Percentiles rank a stretch among this genome's conserved stretches.
phyloP scores from a whole-genome alignment of 2,113 vertebrate species.

The Dissostichus mawsoni region DNA sequence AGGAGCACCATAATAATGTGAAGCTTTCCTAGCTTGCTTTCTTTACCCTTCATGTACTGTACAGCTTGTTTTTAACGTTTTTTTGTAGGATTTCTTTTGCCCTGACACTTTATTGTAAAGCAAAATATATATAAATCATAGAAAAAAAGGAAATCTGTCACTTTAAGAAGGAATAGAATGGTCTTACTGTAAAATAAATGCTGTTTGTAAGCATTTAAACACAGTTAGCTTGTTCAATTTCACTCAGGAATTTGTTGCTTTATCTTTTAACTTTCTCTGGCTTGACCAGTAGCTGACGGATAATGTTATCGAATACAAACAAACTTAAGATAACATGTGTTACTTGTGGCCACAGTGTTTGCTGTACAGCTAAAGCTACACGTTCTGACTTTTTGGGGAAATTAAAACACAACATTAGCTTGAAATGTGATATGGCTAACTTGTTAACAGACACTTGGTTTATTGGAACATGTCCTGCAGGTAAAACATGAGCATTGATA shows the following conservation, averaged over 20 bases:
- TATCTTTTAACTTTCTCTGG: background rate
- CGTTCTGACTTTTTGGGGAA: background rate
- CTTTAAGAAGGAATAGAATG: too few relatives aligned
- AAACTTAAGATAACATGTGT: background rate
- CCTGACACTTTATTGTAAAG: too few relatives aligned
- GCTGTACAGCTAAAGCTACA: background rate
- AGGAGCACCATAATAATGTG: constrained; percentile 13
- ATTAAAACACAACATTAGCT: background rate
- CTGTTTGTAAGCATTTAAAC: background rate
- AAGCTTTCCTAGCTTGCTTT: background rate
- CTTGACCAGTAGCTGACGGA: background rate
- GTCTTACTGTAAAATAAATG: too few relatives aligned
- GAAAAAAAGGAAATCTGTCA: too few relatives aligned
- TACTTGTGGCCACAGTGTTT: background rate
- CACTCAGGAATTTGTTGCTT: background rate
- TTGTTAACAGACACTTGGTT: background rate
- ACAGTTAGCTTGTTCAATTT: background rate
- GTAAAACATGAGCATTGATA: too few relatives aligned
- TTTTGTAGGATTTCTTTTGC: too few relatives aligned
- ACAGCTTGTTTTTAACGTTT: too few relatives aligned
- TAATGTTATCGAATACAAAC: background rate
- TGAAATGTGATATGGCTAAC: background rate
- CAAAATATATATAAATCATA: too few relatives aligned
- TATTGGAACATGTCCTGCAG: background rate
- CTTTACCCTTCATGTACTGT: background rate